Evolutionary conservation across 2,797 vertebrate genomes (phyloP), one percentile per base, ranked within the genome.

Genomic region (Darevskia nairensis): DNA sequence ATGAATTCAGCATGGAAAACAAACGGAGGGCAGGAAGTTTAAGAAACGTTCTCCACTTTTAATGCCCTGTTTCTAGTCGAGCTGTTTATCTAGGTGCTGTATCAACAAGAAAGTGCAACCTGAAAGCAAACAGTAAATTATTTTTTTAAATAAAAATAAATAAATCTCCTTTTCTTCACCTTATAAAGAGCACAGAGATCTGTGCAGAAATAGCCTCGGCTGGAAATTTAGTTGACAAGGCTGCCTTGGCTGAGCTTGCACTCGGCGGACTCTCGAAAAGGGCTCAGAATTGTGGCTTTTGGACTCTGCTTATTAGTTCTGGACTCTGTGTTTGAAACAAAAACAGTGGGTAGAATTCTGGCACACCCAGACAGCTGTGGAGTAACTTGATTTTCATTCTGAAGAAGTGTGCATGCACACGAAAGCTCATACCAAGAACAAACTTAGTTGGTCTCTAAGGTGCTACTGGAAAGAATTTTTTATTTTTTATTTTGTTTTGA

Each of bases 51-150:
- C 1, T 11, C 11, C 23, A n/a, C 10, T 72, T 59, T 80, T 35
- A 6, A 46, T 29, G 21, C 9, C 35, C 13, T 80, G 66, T 72
- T 71, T 59, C 35, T 15, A 29, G 85, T 80, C 39, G 23, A 72
- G 66, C 41, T 71, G 39, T 80, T 79, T 69, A 71, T 86, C 25
- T 50, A 55, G 66, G 66, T 72, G 85, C 66, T 86, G 85, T 41
- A 72, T 41, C 85, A 80, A 86, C 85, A 80, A 71, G 66, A 21
- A 86, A n/a, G 32, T 13, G 2, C 27, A 39, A 59, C 32, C n/a
- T 72, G 78, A 55, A 72, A 59, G 80, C 66, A 72, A 72, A 59
- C 41, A 4, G 44, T 13, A 39, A n/a, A 17, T 80, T 46, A 46
- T 46, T 46, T 9, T 9, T 46, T n/a, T n/a, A n/a, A n/a, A 80